Base-by-base conservation (phyloP, 2,888 invertebrate species). In the Bursaphelenchus okinawaensis region DNA sequence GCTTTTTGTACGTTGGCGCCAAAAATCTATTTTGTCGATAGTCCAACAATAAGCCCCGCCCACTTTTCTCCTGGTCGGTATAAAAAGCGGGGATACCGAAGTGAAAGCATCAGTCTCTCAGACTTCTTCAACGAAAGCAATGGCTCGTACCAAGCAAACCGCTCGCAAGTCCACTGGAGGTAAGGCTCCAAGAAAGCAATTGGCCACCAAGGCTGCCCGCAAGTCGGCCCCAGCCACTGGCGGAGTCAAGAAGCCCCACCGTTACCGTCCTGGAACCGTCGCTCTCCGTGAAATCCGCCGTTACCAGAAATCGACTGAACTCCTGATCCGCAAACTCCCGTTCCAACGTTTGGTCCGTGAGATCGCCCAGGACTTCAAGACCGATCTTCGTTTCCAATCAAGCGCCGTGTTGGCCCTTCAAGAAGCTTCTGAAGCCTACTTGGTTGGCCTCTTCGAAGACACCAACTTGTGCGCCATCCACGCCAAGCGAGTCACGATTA, bases 141-240 rank as follows among this genome's bases (percentile, higher is more conserved):
- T 93, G 93, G 93, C 93, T 75, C 92, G 93, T 90, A 93, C 93
- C 28, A 93, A 93, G 89, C 93, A 93, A 85, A 93, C 93, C 62
- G 93, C 93, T 63, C 91, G 93, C 89, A 93, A 93, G 86, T 92
- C 92, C 0, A 93, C 93, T 65, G 93, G 93, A 89, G 93, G 93
- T 81, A 93, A 93, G 87, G 93, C 93, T 78, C 93, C 93, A 68
- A 90, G 93, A 80, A 93, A 93, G 86, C 93, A 93, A 85, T 81
- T 89, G 67, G 93, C 93, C 55, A 93, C 93, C 61, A 93, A 93
- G 61, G 71, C 71, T 26, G 71, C 71, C 7, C 73, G 74, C 20
- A 71, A 71, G 58, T 75, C 71, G 19, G 71, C 71, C 16, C 71
- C 71, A 12, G 64, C 92, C 75, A 92, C 93, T 77, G 93, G 93